Base-by-base conservation (phyloP, 2,888 invertebrate genomes). In the Melanotus villosus region DNA sequence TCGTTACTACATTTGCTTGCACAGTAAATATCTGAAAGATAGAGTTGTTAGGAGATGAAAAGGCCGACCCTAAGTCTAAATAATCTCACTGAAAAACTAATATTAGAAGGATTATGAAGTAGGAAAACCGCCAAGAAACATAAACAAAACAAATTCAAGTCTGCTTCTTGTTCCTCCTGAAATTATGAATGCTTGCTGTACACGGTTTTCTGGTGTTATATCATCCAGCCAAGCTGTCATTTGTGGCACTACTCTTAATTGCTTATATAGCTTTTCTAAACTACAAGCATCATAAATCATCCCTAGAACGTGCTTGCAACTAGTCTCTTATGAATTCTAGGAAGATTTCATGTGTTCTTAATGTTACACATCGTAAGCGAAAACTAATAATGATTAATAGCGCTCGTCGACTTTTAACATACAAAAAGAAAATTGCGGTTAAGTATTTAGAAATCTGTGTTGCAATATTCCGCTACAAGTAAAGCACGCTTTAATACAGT, bases 171-270 rank as follows among this genome's bases (percentile, higher is more conserved):
- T 52, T 30, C 32, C 16, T 52, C 16, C 14, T 18, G 18, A 52
- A 52, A 52, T 52, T 52, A 52, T 52, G 32, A 52, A 52, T 52
- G 52, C 16, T 19, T 52, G 52, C 18, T n/a, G 6, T 32, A 52
- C 32, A 52, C 32, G 16, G 14, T 32, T 26, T 47, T 12, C 23
- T 47, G 23, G n/a, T 47, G 47, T 47, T 26, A 47, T 26, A 47
- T 47, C 47, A 47, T 32, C 52, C 52, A 16, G 32, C 32, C 5
- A 47, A 7, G 47, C 23, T 47, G 47, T 47, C 21, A 57, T 57
- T 57, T 34, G 57, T 12, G 38, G 45, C 38, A 45, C 59, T 45
- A 59, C 32, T 59, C 59, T 59, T 59, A 59, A 59, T 59, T 59
- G 45, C 59, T 59, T 45, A 43, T 45, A 45, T 30, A 59, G 59